phyloP scores from a whole-genome alignment of 2,888 invertebrate species.

The Pedicia rivosa region DNA sequence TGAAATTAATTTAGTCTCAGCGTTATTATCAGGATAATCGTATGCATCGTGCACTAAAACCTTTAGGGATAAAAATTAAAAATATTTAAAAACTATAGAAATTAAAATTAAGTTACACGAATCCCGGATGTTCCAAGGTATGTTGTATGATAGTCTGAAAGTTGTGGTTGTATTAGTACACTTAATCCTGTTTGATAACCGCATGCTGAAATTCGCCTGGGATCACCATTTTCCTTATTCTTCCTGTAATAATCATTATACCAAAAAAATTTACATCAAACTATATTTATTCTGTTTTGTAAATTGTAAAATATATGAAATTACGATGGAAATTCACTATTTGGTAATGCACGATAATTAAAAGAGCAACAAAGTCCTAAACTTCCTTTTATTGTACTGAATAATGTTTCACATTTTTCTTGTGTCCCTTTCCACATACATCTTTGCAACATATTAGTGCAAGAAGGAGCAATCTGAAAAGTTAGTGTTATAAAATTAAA shows the following conservation, averaged over 20 bases:
- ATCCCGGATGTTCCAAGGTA: slow-evolving; percentile 42
- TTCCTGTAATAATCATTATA: background rate
- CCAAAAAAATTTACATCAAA: slow-evolving; percentile 18
- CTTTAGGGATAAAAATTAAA: too few relatives aligned
- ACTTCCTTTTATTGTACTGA: slow-evolving; percentile 19
- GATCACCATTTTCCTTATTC: slow-evolving; percentile 14
- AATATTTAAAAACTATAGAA: too few relatives aligned
- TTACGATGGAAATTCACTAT: slow-evolving; percentile 18
- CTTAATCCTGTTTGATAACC: slow-evolving; percentile 51
- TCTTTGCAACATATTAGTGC: slow-evolving; percentile 13
- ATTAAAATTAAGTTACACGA: too few relatives aligned
- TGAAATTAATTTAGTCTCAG: slow-evolving; percentile 40
- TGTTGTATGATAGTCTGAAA: slow-evolving; percentile 44
- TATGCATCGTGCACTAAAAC: slow-evolving; percentile 48
- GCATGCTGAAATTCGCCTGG: slow-evolving; percentile 44
- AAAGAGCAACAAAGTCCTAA: slow-evolving; percentile 25
- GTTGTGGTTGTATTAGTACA: slow-evolving; percentile 37
- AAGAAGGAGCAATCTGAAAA: slow-evolving; percentile 19
- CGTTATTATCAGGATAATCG: slow-evolving; percentile 44
- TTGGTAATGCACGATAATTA: slow-evolving; percentile 21
- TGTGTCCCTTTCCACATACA: slow-evolving; percentile 18
- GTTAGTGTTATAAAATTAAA: slow-evolving; percentile 8
- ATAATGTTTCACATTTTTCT: slow-evolving; percentile 18
- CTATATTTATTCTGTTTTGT: slow-evolving; percentile 23
- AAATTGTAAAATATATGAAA: background rate